Conservation (phyloP, 2,113 vertebrate genomes). For the Bambusicola thoracicus region DNA sequence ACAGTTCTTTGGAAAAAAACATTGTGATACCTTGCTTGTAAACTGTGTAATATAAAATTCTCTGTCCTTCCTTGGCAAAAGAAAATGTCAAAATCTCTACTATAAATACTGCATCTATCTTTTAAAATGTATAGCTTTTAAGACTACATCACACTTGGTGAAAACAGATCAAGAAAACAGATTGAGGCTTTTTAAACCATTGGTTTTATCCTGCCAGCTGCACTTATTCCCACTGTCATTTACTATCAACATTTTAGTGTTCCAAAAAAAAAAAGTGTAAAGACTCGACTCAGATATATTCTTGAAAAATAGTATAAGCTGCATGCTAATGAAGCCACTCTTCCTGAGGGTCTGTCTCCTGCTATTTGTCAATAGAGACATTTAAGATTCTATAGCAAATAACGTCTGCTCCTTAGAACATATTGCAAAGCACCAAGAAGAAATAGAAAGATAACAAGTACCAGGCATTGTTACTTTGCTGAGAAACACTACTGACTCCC, state of each 20-base stretch:
- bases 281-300: slow-evolving; percentile 45
- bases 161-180: slow-evolving; percentile 69
- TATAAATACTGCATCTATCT: slow-evolving; percentile 30
- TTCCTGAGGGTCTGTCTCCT: slow-evolving; percentile 63
- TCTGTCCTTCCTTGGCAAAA: slow-evolving; percentile 44
- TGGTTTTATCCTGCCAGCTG: slow-evolving; percentile 52
- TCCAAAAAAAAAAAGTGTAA: slow-evolving; percentile 28
- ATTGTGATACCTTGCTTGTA: slow-evolving; percentile 21
- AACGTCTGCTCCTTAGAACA: slow-evolving; percentile 51
- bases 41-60: slow-evolving; percentile 42
- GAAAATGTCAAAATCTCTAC: slow-evolving; percentile 26
- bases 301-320: slow-evolving; percentile 49
- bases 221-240: slow-evolving; percentile 61
- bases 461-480: slow-evolving; percentile 40
- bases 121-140: slow-evolving; percentile 47
- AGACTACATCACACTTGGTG: slow-evolving; percentile 29
- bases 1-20: background rate
- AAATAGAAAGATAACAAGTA: slow-evolving; percentile 37
- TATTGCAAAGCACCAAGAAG: slow-evolving; percentile 14
- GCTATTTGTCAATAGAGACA: slow-evolving; percentile 65
- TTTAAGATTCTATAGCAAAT: slow-evolving; percentile 58
- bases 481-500: background rate
- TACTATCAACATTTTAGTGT: slow-evolving; percentile 59
- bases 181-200: slow-evolving; percentile 65
- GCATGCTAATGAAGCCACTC: slow-evolving; percentile 53